A percentile compares a stretch with the other conserved stretches of the same genome.
Evolutionary conservation across 1,140 invertebrate genomes (phyloP).

Genomic region (Zeugodacus cucurbitae): DNA sequence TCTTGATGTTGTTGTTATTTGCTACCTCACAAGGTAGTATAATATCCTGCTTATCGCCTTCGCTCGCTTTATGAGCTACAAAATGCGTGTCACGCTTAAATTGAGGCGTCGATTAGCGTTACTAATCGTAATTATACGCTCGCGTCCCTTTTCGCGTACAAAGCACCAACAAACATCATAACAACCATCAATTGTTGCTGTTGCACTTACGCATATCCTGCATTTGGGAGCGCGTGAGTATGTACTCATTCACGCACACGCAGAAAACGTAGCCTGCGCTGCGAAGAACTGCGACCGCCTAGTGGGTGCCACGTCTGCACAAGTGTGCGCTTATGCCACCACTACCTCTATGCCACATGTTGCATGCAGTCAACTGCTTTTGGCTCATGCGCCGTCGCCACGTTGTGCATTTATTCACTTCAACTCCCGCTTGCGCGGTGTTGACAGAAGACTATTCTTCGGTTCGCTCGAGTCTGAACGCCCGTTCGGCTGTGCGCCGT

Average conservation of each 20-base stretch:
- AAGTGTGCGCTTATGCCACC: not conserved
- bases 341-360: not conserved
- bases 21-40: not conserved
- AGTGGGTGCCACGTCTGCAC: not conserved
- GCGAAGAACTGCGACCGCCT: not conserved
- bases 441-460: not conserved
- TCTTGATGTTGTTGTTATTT: not conserved
- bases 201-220: not conserved
- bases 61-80: not conserved
- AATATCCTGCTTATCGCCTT: not conserved
- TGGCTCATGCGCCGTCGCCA: not conserved
- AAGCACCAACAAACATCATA: not conserved
- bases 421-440: not conserved
- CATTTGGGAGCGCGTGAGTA: not conserved
- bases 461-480: not conserved
- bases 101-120: not conserved
- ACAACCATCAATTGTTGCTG: not conserved
- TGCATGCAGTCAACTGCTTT: not conserved
- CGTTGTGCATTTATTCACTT: not conserved
- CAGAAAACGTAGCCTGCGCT: not conserved
- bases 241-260: not conserved
- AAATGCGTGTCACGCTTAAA: slow-evolving; percentile 27
- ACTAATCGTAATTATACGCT: not conserved
- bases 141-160: not conserved
- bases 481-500: not conserved